phyloP scores from a whole-genome alignment of 2,888 invertebrate species.

The Hypselothyrea guttata region DNA sequence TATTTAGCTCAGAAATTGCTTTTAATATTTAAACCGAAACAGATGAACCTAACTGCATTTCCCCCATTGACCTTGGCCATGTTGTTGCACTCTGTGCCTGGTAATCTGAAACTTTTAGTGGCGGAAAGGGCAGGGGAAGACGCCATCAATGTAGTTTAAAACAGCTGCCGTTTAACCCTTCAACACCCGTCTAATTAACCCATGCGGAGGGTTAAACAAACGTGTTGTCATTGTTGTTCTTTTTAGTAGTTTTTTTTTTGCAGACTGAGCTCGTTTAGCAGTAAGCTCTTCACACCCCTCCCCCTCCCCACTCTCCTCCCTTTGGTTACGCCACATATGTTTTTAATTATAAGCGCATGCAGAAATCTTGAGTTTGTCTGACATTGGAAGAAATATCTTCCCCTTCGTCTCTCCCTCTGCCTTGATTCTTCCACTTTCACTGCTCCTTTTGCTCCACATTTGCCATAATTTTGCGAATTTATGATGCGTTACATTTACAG shows the following conservation, averaged over 20 bases:
- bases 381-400: too few species aligned
- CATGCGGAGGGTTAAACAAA: constrained; percentile 27
- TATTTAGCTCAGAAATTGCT: not conserved
- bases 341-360: constrained; percentile 67
- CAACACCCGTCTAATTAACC: constrained; percentile 70
- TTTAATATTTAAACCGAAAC: not conserved
- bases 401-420: constrained; percentile 16
- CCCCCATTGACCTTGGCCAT: constrained; percentile 39
- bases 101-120: constrained; percentile 6
- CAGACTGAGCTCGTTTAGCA: constrained; percentile 15
- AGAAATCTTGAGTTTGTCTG: too few species aligned
- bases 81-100: constrained; percentile 33
- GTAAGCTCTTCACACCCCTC: not conserved
- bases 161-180: constrained; percentile 53
- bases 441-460: constrained; percentile 38
- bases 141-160: constrained; percentile 2
- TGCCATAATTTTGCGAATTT: constrained; percentile 77
- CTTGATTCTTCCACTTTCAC: constrained; percentile 26
- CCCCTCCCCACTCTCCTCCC: not conserved
- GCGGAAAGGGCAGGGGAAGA: not conserved
- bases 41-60: not conserved
- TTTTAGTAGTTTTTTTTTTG: too few species aligned
- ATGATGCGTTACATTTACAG: constrained; percentile 80
- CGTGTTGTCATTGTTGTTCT: constrained; percentile 32
- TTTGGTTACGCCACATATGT: constrained; percentile 63